Percentiles rank a stretch among this genome's conserved stretches.
Evolutionary conservation across 37 sponge, comb jelly and placozoan species (phyloP).

Genomic region (Haliclona indistincta): DNA sequence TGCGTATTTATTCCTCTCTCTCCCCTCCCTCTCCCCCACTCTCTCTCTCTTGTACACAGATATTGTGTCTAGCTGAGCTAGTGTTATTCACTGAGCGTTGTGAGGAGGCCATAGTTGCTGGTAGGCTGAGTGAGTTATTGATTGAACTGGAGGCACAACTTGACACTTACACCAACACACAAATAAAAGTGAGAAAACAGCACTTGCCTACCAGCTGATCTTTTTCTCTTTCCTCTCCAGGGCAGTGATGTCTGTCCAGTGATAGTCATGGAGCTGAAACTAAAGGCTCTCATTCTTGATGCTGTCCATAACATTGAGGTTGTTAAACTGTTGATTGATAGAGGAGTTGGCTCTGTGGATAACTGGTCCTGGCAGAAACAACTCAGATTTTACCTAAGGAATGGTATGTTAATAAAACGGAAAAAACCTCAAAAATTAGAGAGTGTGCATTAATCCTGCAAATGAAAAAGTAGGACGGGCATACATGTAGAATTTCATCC

Average conservation of each 20-base stretch:
- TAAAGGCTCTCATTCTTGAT: constrained; percentile 94
- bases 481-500: too few relatives aligned
- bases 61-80: constrained; percentile 89
- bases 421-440: too few relatives aligned
- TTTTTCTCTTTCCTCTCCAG: too few relatives aligned
- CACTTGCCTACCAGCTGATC: background rate
- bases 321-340: constrained; percentile 46
- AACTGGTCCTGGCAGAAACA: constrained; percentile 98
- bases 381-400: constrained; percentile 77
- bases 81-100: constrained; percentile 94
- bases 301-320: constrained; percentile 91
- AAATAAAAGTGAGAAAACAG: constrained; percentile 47
- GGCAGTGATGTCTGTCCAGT: background rate
- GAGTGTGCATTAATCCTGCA: too few relatives aligned
- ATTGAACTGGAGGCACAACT: constrained; percentile 93
- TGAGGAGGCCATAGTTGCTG: constrained; percentile 82
- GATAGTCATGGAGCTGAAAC: constrained; percentile 65
- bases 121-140: constrained; percentile 69
- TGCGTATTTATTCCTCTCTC: too few relatives aligned
- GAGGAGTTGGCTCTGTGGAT: constrained; percentile 10
- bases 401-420: constrained; percentile 35
- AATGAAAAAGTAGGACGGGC: too few relatives aligned
- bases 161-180: constrained; percentile 75
- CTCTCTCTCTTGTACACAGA: constrained; percentile 23
- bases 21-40: too few relatives aligned